These are phyloP conservation scores for Bombylius major DNA, from an alignment of 2,888 invertebrate genomes.

Conservation along the genomic window DNA sequence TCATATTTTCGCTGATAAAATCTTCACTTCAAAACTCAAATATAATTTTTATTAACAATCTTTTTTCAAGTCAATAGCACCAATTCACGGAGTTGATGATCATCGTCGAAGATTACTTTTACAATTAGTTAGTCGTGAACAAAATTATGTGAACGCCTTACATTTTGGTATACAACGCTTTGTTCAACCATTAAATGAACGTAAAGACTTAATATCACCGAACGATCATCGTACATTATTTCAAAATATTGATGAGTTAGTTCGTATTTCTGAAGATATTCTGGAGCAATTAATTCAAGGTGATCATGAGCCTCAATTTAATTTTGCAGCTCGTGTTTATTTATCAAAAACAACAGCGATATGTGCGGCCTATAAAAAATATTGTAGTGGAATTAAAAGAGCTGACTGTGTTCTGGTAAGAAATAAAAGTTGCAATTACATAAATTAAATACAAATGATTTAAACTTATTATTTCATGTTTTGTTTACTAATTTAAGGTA, in stretches of 20 bases:
- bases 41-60: too few species aligned
- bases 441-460: neutral
- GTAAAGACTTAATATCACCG: slow-evolving; percentile 61
- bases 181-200: slow-evolving; percentile 59
- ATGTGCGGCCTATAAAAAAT: slow-evolving; percentile 65
- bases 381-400: slow-evolving; percentile 70
- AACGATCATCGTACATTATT: slow-evolving; percentile 68
- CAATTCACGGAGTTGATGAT: slow-evolving; percentile 37
- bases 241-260: slow-evolving; percentile 74
- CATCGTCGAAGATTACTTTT: slow-evolving; percentile 57
- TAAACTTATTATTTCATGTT: neutral
- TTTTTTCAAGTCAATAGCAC: slow-evolving; percentile 33
- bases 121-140: slow-evolving; percentile 62
- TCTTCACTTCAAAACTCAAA: too few species aligned
- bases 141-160: slow-evolving; percentile 62
- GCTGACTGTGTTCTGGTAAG: slow-evolving; percentile 71
- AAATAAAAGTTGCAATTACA: neutral
- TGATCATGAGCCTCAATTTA: slow-evolving; percentile 56
- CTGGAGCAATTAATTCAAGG: slow-evolving; percentile 60
- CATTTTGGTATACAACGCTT: slow-evolving; percentile 71
- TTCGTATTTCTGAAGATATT: slow-evolving; percentile 65
- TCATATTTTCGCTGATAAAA: too few species aligned
- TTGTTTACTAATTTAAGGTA: slow-evolving; percentile 32
- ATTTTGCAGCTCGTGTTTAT: slow-evolving; percentile 56
- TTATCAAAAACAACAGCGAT: slow-evolving; percentile 59